phyloP scores from a whole-genome alignment of 2,113 vertebrate genomes.

The Hoplias malabaricus region DNA sequence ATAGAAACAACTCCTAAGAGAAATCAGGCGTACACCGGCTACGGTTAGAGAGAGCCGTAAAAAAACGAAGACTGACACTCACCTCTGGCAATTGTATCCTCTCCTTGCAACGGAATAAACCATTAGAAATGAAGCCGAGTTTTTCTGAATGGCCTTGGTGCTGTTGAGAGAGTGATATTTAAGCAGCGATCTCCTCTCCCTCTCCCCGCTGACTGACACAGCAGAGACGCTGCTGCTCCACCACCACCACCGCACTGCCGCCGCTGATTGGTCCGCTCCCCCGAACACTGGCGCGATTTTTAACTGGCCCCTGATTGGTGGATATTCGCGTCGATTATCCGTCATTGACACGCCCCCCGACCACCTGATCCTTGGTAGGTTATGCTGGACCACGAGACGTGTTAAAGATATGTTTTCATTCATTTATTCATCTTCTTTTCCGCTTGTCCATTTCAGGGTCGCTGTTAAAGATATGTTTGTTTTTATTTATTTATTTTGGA shows the following conservation, averaged over 20 bases:
- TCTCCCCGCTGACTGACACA: conserved; percentile 28
- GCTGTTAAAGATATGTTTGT: too few species aligned
- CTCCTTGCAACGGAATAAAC: background rate
- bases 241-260: background rate
- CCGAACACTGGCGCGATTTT: background rate
- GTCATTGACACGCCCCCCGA: conserved; percentile 22
- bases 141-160: conserved; percentile 9
- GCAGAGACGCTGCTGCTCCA: conserved; percentile 23
- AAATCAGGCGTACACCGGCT: background rate
- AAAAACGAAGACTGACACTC: background rate
- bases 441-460: too few species aligned
- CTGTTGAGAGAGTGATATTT: background rate
- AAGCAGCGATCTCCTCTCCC: conserved; percentile 21
- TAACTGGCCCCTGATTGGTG: conserved; percentile 43
- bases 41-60: background rate
- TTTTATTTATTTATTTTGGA: too few species aligned
- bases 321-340: conserved; percentile 40
- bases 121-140: background rate
- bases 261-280: conserved; percentile 45
- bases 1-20: background rate
- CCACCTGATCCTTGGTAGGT: conserved; percentile 51
- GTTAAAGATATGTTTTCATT: too few species aligned
- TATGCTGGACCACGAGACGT: background rate
- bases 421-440: background rate
- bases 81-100: conserved; percentile 13